Conservation (phyloP, 1,140 invertebrate genomes). For the Drosophila repleta region DNA sequence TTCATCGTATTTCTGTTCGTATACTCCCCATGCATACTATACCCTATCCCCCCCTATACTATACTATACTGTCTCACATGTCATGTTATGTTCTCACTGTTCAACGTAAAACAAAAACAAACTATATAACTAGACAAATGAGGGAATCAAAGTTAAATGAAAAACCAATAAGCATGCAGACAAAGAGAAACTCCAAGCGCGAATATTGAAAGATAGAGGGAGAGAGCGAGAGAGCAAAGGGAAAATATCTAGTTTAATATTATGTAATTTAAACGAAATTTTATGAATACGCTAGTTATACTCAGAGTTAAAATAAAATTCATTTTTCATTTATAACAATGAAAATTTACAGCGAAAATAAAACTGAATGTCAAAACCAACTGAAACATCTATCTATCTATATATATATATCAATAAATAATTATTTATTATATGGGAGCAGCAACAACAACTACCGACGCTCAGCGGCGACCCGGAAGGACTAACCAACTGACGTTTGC, state of each 20-base stretch:
- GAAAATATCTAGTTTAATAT: constrained; percentile 78
- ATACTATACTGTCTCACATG: constrained; percentile 15
- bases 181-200: constrained; percentile 37
- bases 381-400: no score
- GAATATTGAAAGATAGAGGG: constrained; percentile 17
- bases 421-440: constrained; percentile 8
- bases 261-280: constrained; percentile 80
- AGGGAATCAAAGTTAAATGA: constrained; percentile 52
- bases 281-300: constrained; percentile 77
- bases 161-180: constrained; percentile 34
- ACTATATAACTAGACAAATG: constrained; percentile 61
- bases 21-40: constrained; percentile 1
- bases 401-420: constrained; percentile 3
- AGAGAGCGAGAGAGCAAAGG: constrained; percentile 41
- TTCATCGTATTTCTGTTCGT: constrained; percentile 60
- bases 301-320: constrained; percentile 61
- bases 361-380: constrained; percentile 78
- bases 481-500: constrained; percentile 36
- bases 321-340: constrained; percentile 76
- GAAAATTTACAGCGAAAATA: constrained; percentile 78
- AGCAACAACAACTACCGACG: constrained; percentile 29
- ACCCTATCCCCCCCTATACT: neutral
- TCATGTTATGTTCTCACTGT: constrained; percentile 21
- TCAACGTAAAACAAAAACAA: constrained; percentile 31
- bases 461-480: constrained; percentile 29